Base-by-base conservation (phyloP, 2,888 invertebrate genomes). In the Drosophila rellima region DNA sequence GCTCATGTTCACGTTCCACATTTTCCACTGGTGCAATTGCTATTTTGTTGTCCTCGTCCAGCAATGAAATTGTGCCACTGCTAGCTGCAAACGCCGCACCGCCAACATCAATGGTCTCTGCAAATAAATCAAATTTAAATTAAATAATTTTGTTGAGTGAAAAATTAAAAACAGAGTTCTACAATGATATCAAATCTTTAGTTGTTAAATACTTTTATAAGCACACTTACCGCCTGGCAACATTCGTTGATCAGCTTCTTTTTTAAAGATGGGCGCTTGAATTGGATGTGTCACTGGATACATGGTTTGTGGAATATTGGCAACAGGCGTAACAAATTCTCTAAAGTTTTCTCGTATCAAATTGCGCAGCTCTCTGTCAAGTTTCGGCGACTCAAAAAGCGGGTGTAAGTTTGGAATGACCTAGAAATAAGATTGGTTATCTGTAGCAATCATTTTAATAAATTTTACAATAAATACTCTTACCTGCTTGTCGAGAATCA, bases 271-370 rank as follows among this genome's bases (percentile, higher is more conserved):
- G 2, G 88, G 84, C 2, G 80, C 77, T 56, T 89, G 90, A 60
- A 87, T 89, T 37, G 89, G 59, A 50, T 86, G 78, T 10, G 81
- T 62, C 17, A 85, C 40, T 44, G 90, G 73, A 78, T 89, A 91
- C 18, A 88, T 73, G 1, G 88, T 61, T 47, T 82, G 83, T 7
- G 79, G 80, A 13, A 88, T 76, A 37, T 74, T 83, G 50, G 78
- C 39, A 13, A 68, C 33, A 17, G 86, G 80, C 4, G 89, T 82
- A 2, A 92, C 90, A 92, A 98, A 98, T 93, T 98, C 98, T 87
- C 96, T 95, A 91, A 99, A 99, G 40, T 96, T 97, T 90, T 98
- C 97, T 75, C 96, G 94, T 40, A 99, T 96, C 92, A 98, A 95
- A 70, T 95, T 94, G 70, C 94, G 92, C 61, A 95, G 91, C 76